Conservation (phyloP, 2,797 vertebrate species). For the Manis javanica region DNA sequence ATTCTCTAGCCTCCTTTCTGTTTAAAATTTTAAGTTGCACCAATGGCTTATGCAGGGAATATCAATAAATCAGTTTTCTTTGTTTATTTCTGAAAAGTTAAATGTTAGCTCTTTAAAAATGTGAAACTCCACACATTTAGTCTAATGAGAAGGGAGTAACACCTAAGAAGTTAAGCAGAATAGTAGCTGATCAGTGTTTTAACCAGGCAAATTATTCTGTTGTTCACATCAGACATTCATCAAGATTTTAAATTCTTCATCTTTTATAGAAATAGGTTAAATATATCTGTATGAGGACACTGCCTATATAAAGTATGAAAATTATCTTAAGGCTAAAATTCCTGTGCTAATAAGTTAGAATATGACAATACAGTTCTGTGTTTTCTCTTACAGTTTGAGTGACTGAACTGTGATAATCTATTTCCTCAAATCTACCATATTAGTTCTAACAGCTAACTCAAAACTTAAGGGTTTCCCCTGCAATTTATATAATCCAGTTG, state of each 20-base stretch:
- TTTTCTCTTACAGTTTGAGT: neutral
- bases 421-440: neutral
- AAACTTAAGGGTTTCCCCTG: neutral
- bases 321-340: neutral
- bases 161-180: neutral
- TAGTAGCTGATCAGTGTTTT: neutral
- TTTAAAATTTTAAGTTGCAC: conserved; percentile 5
- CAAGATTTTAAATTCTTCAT: neutral
- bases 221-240: neutral
- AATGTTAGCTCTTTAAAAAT: neutral
- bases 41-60: neutral
- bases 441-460: neutral
- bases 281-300: neutral
- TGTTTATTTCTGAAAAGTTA: neutral
- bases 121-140: neutral
- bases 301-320: neutral
- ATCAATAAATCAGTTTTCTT: neutral
- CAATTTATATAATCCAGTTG: neutral
- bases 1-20: neutral
- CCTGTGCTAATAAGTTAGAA: neutral
- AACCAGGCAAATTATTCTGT: neutral
- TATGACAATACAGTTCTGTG: neutral
- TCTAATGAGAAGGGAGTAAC: neutral
- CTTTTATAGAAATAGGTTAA: neutral
- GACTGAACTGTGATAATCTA: neutral